These are phyloP conservation scores for Ochlodes sylvanus DNA, from an alignment of 2,888 invertebrate species.

Conservation along the genomic window DNA sequence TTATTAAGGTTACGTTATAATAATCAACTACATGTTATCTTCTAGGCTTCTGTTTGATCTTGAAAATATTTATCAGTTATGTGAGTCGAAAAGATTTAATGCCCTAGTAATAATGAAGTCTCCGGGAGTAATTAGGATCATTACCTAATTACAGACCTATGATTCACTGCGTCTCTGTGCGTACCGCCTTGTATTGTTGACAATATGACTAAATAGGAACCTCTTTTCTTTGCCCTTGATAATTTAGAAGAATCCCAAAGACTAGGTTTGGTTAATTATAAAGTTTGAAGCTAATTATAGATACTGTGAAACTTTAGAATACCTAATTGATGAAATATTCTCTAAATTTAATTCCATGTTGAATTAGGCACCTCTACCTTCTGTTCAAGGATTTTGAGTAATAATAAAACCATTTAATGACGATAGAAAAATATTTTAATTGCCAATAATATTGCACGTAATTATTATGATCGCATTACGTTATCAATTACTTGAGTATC, in stretches of 20 bases:
- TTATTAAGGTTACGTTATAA: not conserved
- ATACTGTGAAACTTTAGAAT: too few relatives aligned
- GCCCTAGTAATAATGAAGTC: not conserved
- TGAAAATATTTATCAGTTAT: too few relatives aligned
- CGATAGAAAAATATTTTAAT: not conserved
- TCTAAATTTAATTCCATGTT: too few relatives aligned
- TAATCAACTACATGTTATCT: not conserved
- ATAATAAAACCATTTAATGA: not conserved
- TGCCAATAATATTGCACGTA: not conserved
- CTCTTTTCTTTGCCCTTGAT: slow-evolving; percentile 34
- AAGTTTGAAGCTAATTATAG: slow-evolving; percentile 2
- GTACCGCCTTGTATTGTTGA: slow-evolving; percentile 35
- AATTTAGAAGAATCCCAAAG: slow-evolving; percentile 19
- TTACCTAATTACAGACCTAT: slow-evolving; percentile 37
- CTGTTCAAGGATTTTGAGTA: too few relatives aligned
- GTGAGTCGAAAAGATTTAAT: not conserved
- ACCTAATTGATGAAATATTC: too few relatives aligned
- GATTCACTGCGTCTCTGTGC: slow-evolving; percentile 30
- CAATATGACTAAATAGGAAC: slow-evolving; percentile 36
- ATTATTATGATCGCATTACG: too few relatives aligned
- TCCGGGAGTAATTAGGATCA: slow-evolving; percentile 33
- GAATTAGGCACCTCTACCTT: too few relatives aligned
- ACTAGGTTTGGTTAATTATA: slow-evolving; percentile 2
- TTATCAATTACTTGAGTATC: too few relatives aligned
- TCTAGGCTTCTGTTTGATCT: too few relatives aligned